Conservation (phyloP, 2,888 invertebrate species). For the Metopia argyrocephala region DNA sequence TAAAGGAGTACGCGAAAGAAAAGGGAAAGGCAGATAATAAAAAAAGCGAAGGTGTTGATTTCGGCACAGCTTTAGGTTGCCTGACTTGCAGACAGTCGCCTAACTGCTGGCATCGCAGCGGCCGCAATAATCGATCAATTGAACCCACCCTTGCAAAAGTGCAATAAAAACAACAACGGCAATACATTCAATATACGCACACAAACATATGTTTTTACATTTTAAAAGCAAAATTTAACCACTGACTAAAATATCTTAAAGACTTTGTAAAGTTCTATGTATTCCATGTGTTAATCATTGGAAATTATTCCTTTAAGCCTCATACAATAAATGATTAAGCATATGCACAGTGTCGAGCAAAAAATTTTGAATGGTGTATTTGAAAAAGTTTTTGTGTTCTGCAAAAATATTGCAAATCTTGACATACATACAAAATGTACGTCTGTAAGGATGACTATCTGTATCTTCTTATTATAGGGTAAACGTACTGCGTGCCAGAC, state of each 20-base stretch:
- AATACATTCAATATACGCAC: not conserved
- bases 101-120: constrained; percentile 44
- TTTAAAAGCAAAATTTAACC: constrained; percentile 22
- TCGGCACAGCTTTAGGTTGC: constrained; percentile 46
- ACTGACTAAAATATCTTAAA: constrained; percentile 12
- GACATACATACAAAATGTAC: no score
- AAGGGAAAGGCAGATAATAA: not conserved
- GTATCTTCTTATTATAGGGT: no score
- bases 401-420: no score
- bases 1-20: constrained; percentile 52
- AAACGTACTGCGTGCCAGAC: no score
- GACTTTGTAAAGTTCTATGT: not conserved
- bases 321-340: not conserved
- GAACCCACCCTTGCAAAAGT: constrained; percentile 62
- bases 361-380: not conserved
- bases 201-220: constrained; percentile 3
- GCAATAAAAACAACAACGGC: constrained; percentile 19
- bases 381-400: no score
- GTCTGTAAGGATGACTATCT: no score
- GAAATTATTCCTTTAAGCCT: constrained; percentile 1
- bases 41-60: constrained; percentile 63
- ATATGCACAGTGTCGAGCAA: not conserved
- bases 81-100: constrained; percentile 35
- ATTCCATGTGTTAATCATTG: not conserved
- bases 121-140: constrained; percentile 61